Conservation (phyloP, 2,797 vertebrate species). For the Cynodonichthys magdalenae region DNA sequence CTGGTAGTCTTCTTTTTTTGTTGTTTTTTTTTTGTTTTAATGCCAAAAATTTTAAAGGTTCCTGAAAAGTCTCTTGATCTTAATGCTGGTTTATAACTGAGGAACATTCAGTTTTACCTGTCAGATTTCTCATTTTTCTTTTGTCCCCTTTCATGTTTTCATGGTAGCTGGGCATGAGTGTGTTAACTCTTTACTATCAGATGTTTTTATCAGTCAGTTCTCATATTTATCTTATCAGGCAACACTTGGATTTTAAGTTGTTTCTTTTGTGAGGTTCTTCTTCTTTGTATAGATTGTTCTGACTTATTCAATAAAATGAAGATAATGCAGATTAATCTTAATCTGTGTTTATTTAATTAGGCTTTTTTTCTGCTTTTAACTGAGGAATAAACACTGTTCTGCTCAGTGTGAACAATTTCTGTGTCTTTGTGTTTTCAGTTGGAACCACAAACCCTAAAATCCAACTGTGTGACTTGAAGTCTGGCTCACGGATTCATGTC, state of each 20-base stretch:
- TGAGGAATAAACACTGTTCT: neutral
- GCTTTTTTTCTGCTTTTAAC: neutral
- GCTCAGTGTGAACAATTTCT: neutral
- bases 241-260: slow-evolving; percentile 37
- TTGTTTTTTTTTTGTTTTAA: neutral
- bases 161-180: slow-evolving; percentile 5
- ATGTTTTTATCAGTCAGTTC: slow-evolving; percentile 23
- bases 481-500: slow-evolving; percentile 93
- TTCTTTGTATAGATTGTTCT: neutral
- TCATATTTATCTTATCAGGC: slow-evolving; percentile 38
- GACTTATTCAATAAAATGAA: neutral
- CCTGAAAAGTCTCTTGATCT: slow-evolving; percentile 18
- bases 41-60: slow-evolving; percentile 10
- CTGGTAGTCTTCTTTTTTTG: neutral
- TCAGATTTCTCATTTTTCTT: neutral
- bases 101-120: slow-evolving; percentile 11
- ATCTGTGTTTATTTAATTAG: neutral
- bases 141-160: slow-evolving; percentile 5
- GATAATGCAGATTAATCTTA: neutral
- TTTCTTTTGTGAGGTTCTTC: neutral
- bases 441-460: slow-evolving; percentile 95
- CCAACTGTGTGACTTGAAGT: slow-evolving; percentile 97
- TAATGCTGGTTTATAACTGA: neutral
- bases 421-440: slow-evolving; percentile 82
- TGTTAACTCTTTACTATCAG: slow-evolving; percentile 23